phyloP scores from a whole-genome alignment of 2,113 vertebrate genomes.

The Isichthys henryi region DNA sequence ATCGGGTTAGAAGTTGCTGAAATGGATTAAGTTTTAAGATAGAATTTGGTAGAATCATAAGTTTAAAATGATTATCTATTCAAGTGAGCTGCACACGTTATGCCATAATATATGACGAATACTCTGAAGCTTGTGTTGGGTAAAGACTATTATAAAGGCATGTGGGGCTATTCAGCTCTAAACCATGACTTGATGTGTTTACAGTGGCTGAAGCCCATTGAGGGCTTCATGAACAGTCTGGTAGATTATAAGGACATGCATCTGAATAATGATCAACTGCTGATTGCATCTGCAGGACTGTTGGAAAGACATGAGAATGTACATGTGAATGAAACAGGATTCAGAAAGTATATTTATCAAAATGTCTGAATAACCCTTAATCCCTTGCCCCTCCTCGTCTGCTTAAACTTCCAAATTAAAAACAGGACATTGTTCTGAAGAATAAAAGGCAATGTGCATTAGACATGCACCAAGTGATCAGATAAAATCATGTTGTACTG shows the following conservation, averaged over 20 bases:
- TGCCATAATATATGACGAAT: not conserved
- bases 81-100: not conserved
- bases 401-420: not conserved
- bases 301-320: not conserved
- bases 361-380: not conserved
- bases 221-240: not conserved
- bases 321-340: not conserved
- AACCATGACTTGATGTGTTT: conserved; percentile 11
- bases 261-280: not conserved
- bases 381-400: not conserved
- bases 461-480: not conserved
- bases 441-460: not conserved
- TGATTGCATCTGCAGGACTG: not conserved
- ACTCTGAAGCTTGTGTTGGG: not conserved
- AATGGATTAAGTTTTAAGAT: not conserved
- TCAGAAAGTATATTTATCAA: not conserved
- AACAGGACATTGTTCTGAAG: not conserved
- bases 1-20: not conserved
- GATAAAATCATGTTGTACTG: not conserved
- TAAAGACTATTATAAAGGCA: not conserved
- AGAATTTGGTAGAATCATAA: not conserved
- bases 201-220: not conserved
- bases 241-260: not conserved
- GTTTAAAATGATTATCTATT: not conserved
- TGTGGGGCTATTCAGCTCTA: not conserved